Conservation (phyloP, 2,113 vertebrate species). For the Dipodomys merriami region DNA sequence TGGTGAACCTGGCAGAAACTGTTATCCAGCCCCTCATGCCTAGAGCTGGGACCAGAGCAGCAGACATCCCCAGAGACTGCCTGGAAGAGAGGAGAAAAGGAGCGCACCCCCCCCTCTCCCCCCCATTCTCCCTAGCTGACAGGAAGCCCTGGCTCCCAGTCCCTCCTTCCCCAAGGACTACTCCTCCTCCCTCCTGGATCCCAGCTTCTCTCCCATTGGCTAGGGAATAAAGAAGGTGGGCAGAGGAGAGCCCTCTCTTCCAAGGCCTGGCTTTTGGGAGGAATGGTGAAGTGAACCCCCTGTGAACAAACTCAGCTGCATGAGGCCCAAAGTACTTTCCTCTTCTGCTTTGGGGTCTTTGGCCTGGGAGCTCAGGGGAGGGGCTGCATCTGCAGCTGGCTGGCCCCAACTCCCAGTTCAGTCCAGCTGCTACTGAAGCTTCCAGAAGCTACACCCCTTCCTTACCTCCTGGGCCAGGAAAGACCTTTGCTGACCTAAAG, state of each 20-base stretch:
- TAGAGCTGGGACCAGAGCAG: constrained; percentile 52
- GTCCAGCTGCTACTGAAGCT: constrained; percentile 79
- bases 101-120: background rate
- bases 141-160: constrained; percentile 66
- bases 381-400: constrained; percentile 75
- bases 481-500: constrained; percentile 72
- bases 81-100: constrained; percentile 35
- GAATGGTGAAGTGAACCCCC: background rate
- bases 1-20: constrained; percentile 29
- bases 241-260: background rate
- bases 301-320: constrained; percentile 21
- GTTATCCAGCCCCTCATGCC: constrained; percentile 27
- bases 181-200: background rate
- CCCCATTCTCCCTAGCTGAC: constrained; percentile 43
- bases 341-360: constrained; percentile 75
- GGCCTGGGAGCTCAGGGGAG: constrained; percentile 75
- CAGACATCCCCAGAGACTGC: constrained; percentile 65
- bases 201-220: background rate
- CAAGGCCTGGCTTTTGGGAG: background rate
- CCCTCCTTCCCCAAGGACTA: constrained; percentile 32
- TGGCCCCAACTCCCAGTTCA: constrained; percentile 70
- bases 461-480: constrained; percentile 45
- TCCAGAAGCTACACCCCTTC: constrained; percentile 69
- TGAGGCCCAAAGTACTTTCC: constrained; percentile 37
- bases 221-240: constrained; percentile 32